Evolutionary conservation across 1,140 invertebrate species (phyloP), one percentile per base, ranked within the genome.

Genomic region (Aradophagus sp.): DNA sequence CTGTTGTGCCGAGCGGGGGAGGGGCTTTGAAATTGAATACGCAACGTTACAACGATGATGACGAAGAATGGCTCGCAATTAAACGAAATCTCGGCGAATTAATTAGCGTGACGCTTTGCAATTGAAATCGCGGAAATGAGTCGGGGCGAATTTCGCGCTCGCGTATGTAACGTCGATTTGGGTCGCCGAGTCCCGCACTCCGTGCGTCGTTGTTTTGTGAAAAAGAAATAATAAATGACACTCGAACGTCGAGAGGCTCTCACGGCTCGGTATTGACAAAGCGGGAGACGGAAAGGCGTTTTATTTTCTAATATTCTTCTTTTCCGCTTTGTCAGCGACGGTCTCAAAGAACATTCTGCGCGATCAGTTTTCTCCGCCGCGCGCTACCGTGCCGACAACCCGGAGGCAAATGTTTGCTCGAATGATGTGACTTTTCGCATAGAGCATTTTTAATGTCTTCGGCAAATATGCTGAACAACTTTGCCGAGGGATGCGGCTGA

Each of bases 361-460:
- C 41, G 56, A 53, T 53, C 58, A 66, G 55, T 59, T 61, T 59
- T 65, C 61, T 65, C 61, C 39, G 31, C 36, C 29, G 17, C 26
- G 55, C 26, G 45, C 29, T 48, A 65, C 58, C 63, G 59, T 36
- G 65, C 74, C 45, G 61, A 55, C 66, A 52, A 67, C 56, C 55
- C 48, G 35, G 17, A 45, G 53, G 67, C 53, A 67, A 76, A 76
- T 76, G 68, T 76, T 76, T 76, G 68, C 62, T 38, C 67, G 59
- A 45, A 41, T 42, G 39, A 62, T 58, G 58, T 42, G 50, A 69
- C 44, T 69, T 36, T 31, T 68, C 55, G 41, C 55, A 39, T 29
- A 47, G 16, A 61, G 55, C 65, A 62, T 61, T 69, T 62, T 73
- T 70, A 75, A 75, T 70, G 45, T 56, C 73, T 74, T 59, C 29